Conservation (phyloP, 2,888 invertebrate genomes). For the Entomobrya multifasciata region DNA sequence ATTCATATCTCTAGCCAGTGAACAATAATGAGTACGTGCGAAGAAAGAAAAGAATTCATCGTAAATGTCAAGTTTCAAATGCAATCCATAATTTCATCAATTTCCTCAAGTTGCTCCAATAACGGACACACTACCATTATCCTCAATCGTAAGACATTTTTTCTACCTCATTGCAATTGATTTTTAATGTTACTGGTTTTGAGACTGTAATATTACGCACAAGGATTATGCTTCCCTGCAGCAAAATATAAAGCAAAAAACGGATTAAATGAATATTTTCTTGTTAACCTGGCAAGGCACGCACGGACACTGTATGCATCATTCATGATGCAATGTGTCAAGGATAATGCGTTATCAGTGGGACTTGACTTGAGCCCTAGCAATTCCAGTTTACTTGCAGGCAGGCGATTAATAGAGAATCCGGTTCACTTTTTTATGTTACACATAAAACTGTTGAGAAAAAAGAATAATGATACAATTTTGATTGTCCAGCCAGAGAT, state of each 20-base stretch:
- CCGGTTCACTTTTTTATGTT: too few relatives aligned
- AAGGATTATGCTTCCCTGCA: not conserved
- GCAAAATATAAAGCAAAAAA: not conserved
- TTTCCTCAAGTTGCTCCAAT: too few relatives aligned
- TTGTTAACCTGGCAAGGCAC: not conserved
- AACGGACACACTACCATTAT: too few relatives aligned
- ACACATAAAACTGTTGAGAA: not conserved
- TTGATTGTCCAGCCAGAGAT: conserved; percentile 35
- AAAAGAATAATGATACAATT: conserved; percentile 34
- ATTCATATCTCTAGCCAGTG: too few relatives aligned
- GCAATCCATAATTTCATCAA: too few relatives aligned
- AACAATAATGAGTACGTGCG: conserved; percentile 9
- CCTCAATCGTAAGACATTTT: too few relatives aligned
- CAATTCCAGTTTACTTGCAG: conserved; percentile 41
- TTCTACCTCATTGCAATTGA: too few relatives aligned
- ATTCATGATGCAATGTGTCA: not conserved
- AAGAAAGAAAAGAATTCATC: too few relatives aligned
- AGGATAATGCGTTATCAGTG: not conserved
- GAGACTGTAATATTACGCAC: not conserved
- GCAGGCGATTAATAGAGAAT: conserved; percentile 3
- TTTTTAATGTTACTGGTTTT: too few relatives aligned
- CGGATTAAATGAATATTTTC: not conserved
- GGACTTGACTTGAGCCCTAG: not conserved
- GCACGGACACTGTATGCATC: not conserved
- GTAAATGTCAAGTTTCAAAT: too few relatives aligned